These are phyloP conservation scores for Erythrolamprus reginae DNA, from an alignment of 2,113 vertebrate species.

Conservation along the genomic window DNA sequence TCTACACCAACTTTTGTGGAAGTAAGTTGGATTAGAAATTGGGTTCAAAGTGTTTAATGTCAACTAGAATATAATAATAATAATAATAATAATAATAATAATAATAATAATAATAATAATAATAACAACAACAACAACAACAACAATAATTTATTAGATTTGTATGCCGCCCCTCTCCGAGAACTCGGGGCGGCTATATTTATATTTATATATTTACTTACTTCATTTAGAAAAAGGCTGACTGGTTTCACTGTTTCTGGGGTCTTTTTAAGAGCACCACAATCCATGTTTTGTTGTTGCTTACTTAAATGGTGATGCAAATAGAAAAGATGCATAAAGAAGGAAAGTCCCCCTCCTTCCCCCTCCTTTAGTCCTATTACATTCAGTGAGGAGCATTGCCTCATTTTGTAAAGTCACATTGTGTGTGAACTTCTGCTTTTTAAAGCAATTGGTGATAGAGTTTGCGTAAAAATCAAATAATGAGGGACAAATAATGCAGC, in stretches of 20 bases:
- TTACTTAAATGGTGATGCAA: neutral
- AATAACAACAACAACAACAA: too few species aligned
- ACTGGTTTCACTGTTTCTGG: neutral
- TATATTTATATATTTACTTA: neutral
- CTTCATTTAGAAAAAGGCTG: neutral
- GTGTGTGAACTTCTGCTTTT: neutral
- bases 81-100: too few species aligned
- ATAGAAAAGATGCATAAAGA: neutral
- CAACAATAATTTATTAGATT: too few species aligned
- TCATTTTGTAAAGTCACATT: neutral
- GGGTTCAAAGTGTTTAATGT: neutral
- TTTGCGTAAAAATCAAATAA: neutral
- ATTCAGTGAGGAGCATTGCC: neutral
- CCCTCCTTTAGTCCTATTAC: neutral
- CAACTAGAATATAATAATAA: neutral
- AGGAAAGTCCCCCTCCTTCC: neutral
- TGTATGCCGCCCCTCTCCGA: too few species aligned
- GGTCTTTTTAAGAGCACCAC: neutral
- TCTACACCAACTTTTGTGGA: neutral
- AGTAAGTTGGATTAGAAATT: neutral
- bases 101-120: too few species aligned
- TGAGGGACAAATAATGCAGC: neutral
- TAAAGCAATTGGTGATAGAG: neutral
- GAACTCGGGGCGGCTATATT: too few species aligned
- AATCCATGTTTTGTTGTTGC: neutral